A percentile compares a stretch with the other conserved stretches of the same genome.
These are phyloP conservation scores for Nymphalis polychloros DNA, from an alignment of 2,888 invertebrate genomes.

Conservation along the genomic window DNA sequence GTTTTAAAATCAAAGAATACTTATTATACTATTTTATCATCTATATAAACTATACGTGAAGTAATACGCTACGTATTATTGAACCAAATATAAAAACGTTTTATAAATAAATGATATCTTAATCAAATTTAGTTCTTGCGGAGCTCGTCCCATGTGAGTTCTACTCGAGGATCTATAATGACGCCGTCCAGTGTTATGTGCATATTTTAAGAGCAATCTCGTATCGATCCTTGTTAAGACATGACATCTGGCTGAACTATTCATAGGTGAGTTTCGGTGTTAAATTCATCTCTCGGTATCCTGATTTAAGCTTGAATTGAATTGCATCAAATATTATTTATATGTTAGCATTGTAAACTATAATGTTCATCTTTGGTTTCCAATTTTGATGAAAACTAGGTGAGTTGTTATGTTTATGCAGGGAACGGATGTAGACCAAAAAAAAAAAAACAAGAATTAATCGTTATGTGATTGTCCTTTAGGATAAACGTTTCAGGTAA, in stretches of 20 bases:
- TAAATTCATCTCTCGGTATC: not conserved
- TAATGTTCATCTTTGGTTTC: too few relatives aligned
- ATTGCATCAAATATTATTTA: not conserved
- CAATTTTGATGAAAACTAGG: too few relatives aligned
- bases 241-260: conserved; percentile 17
- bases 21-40: too few relatives aligned
- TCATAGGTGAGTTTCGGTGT: conserved; percentile 14
- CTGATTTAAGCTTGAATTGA: not conserved
- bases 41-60: not conserved
- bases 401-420: too few relatives aligned
- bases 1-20: too few relatives aligned
- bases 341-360: not conserved
- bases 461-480: too few relatives aligned
- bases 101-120: not conserved
- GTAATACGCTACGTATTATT: not conserved
- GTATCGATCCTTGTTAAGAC: conserved; percentile 32
- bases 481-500: too few relatives aligned
- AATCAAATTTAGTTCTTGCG: conserved; percentile 4
- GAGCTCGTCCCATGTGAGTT: conserved; percentile 13
- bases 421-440: too few relatives aligned
- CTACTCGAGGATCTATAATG: conserved; percentile 23
- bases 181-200: conserved; percentile 22
- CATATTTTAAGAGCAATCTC: conserved; percentile 35
- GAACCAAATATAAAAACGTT: not conserved
- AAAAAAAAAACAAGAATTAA: too few relatives aligned